phyloP scores from a whole-genome alignment of 2,797 vertebrate species.

The Limosa lapponica region DNA sequence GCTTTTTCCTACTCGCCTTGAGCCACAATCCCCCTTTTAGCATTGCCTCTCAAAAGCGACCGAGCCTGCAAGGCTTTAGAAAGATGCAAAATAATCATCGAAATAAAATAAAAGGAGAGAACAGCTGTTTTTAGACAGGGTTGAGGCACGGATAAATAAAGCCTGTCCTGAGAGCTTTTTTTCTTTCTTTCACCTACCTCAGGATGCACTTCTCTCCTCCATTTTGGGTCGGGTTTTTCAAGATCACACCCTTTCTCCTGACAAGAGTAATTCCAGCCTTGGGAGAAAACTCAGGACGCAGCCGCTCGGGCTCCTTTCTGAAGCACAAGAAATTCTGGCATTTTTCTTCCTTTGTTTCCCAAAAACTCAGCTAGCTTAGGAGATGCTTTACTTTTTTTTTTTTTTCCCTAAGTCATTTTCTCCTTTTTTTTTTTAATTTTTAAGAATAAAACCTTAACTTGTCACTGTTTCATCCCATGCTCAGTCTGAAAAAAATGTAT shows the following conservation, averaged over 20 bases:
- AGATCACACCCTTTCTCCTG: background rate
- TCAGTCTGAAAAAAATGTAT: background rate
- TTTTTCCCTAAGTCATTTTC: rapidly evolving
- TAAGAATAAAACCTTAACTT: background rate
- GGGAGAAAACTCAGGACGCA: background rate
- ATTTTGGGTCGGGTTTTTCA: background rate
- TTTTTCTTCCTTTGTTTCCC: conserved; percentile 8
- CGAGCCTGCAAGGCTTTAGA: background rate
- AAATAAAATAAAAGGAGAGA: background rate
- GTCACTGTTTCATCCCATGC: background rate
- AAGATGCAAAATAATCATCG: background rate
- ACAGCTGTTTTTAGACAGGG: background rate
- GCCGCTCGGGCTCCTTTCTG: rapidly evolving
- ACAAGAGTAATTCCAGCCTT: background rate
- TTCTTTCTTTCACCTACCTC: background rate
- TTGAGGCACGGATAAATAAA: background rate
- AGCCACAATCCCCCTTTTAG: background rate
- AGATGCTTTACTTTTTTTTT: background rate
- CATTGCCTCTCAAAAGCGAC: background rate
- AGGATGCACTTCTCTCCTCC: background rate
- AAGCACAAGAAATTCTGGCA: background rate
- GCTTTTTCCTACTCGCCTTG: background rate
- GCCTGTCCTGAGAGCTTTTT: background rate
- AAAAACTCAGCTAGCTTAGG: background rate
- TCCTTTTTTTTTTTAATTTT: background rate